A percentile compares a stretch with the other conserved stretches of the same genome.
These are phyloP conservation scores for Formica selysi DNA, from an alignment of 1,140 invertebrate species.

Conservation along the genomic window DNA sequence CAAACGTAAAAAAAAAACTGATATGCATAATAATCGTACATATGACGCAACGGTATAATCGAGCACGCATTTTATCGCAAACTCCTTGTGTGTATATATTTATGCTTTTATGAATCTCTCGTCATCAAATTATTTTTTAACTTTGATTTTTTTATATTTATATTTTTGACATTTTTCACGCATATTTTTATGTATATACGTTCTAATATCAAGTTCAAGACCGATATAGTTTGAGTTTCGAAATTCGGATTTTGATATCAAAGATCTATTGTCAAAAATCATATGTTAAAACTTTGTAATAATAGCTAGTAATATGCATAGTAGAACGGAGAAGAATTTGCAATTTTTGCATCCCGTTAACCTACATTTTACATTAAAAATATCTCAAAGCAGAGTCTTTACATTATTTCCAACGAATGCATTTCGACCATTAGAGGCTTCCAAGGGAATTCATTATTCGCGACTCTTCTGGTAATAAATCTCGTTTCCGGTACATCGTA, in stretches of 20 bases:
- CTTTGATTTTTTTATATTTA: too few relatives aligned
- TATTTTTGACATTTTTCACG: too few relatives aligned
- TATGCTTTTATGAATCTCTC: too few relatives aligned
- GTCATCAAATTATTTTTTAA: too few relatives aligned
- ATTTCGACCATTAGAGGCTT: slow-evolving; percentile 55
- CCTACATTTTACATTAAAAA: slow-evolving; percentile 7
- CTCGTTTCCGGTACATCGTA: slow-evolving; percentile 52
- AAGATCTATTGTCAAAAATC: background rate
- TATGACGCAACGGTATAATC: too few relatives aligned
- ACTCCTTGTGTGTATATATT: too few relatives aligned
- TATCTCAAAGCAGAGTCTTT: background rate
- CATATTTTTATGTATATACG: too few relatives aligned
- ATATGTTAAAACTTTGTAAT: background rate
- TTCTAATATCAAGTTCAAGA: too few relatives aligned
- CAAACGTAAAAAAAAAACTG: too few relatives aligned
- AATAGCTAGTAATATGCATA: background rate
- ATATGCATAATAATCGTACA: background rate
- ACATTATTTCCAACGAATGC: slow-evolving; percentile 53
- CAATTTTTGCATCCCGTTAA: background rate
- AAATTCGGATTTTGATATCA: too few relatives aligned
- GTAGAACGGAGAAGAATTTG: background rate
- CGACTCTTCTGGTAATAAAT: slow-evolving; percentile 61
- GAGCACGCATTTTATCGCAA: background rate
- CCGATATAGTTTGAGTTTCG: too few relatives aligned
- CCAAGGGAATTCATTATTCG: slow-evolving; percentile 71